Conservation (phyloP, 2,888 invertebrate species). For the Acrobasis consociella region DNA sequence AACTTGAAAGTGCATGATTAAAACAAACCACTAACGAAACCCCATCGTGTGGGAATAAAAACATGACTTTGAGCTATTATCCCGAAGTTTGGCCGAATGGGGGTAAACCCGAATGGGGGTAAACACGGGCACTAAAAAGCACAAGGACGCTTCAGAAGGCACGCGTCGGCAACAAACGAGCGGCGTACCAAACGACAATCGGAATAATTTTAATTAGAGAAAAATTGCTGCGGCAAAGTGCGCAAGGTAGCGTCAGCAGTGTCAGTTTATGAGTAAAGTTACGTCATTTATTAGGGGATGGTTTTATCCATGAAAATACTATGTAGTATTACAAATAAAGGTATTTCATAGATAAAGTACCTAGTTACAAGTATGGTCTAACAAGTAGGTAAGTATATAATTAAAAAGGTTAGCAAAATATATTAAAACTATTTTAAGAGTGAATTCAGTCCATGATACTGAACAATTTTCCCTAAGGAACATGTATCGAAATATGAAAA, state of each 20-base stretch:
- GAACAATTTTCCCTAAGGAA: no score
- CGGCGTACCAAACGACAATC: slow-evolving; percentile 71
- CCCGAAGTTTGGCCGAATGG: slow-evolving; percentile 37
- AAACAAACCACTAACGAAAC: slow-evolving; percentile 11
- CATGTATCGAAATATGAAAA: no score
- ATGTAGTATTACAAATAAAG: no score
- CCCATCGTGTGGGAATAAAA: slow-evolving; percentile 23
- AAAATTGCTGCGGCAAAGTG: slow-evolving; percentile 75
- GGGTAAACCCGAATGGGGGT: slow-evolving; percentile 71
- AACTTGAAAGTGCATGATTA: not conserved
- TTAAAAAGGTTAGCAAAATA: no score
- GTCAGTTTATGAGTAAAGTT: not conserved
- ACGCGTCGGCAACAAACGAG: slow-evolving; percentile 80
- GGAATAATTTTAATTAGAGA: slow-evolving; percentile 82
- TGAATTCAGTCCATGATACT: no score
- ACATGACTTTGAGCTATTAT: slow-evolving; percentile 28
- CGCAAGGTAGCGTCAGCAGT: slow-evolving; percentile 55
- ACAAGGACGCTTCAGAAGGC: slow-evolving; percentile 72
- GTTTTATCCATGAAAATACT: no score
- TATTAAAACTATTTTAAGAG: no score
- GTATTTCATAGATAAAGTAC: no score
- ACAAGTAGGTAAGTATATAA: no score
- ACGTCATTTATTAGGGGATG: no score
- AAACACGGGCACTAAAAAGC: slow-evolving; percentile 79
- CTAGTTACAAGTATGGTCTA: no score